Percentiles rank a stretch among this genome's conserved stretches.
phyloP scores from a whole-genome alignment of 64 coral and sea anemone genomes.

The Stichodactyla mertensii region DNA sequence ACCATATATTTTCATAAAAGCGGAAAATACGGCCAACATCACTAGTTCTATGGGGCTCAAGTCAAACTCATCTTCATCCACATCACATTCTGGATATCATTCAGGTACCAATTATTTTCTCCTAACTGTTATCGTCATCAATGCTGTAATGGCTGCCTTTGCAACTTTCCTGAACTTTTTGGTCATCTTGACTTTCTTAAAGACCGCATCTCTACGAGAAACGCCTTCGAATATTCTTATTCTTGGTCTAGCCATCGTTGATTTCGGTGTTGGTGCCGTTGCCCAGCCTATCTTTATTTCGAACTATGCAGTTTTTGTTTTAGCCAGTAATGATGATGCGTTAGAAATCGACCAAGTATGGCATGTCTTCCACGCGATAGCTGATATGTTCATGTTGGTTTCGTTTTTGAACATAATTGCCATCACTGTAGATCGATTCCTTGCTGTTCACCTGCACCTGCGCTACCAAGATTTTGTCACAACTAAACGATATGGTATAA shows the following conservation, averaged over 20 bases:
- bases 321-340: neutral
- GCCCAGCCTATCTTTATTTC: neutral
- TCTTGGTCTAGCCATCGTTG: slow-evolving; percentile 11
- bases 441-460: slow-evolving; percentile 4
- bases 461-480: slow-evolving; percentile 13
- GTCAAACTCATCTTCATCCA: neutral
- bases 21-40: too few species aligned
- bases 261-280: neutral
- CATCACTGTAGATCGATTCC: slow-evolving; percentile 19
- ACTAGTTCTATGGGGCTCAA: neutral
- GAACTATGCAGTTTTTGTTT: too few species aligned
- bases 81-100: neutral
- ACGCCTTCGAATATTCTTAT: neutral
- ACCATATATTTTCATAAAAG: too few species aligned
- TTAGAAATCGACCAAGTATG: neutral
- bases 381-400: neutral
- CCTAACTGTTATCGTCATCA: neutral
- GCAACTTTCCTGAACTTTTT: neutral
- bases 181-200: slow-evolving; percentile 4
- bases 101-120: neutral
- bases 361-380: neutral
- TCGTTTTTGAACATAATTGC: slow-evolving; percentile 11
- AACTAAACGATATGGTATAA: neutral
- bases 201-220: neutral
- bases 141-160: neutral